Base-by-base conservation (phyloP, 2,113 vertebrate species). In the Phrynosoma platyrhinos region DNA sequence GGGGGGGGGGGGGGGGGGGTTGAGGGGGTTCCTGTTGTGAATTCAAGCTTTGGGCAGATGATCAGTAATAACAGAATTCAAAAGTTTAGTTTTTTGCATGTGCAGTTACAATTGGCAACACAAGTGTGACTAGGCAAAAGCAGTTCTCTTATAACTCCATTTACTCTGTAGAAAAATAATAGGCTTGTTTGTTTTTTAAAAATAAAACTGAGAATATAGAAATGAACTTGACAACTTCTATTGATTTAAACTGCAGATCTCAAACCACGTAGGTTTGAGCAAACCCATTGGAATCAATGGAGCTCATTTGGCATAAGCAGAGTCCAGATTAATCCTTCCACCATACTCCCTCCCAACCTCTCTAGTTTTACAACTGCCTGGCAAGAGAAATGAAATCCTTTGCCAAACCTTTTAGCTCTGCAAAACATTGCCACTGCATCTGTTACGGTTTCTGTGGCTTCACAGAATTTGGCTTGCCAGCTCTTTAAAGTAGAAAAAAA, bases 361-460 rank as follows among this genome's bases (percentile, higher is more conserved):
- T 20, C 66, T 85, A 79, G 9, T 69, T 86, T 82, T 90, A 88
- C 58, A 88, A 83, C 92, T 89, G 6, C 6, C 69, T 89, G 87
- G 36, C 91, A 82, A 40, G 71, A 23, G 3, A 74, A 82, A 82
- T 27, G 10, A 9, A 86, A 25, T 36, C 58, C 64, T 13, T 47
- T 92, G 42, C 6, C 27, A 80, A 91, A 90, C 53, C 40, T 77
- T 8, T 4, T 84, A 82, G 84, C 72, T 77, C 9, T 84, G 16
- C 74, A 88, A 85, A n/a, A 10, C 0, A 66, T 69, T 14, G 88
- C 82, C 72, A 79, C 0, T 32, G 55, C 71, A 36, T 89, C 84
- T 87, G 0, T 36, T 23, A 84, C 81, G 4, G 83, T 85, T 87
- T 20, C 74, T 66, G 21, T 89, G 86, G 58, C 1, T 80, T 88